phyloP scores from a whole-genome alignment of 2,797 vertebrate species.

The Choloepus didactylus region DNA sequence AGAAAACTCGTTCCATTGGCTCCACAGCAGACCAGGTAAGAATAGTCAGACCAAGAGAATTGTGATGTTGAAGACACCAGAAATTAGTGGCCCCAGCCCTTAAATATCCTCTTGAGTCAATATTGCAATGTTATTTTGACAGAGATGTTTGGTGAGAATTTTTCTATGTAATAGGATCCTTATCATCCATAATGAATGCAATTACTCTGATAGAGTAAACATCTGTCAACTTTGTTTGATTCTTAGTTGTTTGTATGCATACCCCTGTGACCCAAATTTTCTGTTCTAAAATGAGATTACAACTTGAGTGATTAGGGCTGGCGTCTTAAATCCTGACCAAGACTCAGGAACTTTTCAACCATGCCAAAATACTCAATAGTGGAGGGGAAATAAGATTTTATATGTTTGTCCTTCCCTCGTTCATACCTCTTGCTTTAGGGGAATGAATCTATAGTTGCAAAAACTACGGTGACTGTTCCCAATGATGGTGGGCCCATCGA shows the following conservation, averaged over 20 bases:
- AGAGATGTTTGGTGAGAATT: slow-evolving; percentile 42
- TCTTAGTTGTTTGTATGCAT: slow-evolving; percentile 50
- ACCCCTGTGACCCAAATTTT: slow-evolving; percentile 22
- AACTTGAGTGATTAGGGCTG: slow-evolving; percentile 28
- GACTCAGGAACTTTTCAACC: slow-evolving; percentile 40
- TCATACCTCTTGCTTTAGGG: slow-evolving; percentile 86
- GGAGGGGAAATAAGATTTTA: slow-evolving; percentile 28
- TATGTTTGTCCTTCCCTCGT: slow-evolving; percentile 14
- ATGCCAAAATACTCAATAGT: background rate
- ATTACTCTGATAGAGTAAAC: slow-evolving; percentile 56
- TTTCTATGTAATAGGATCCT: slow-evolving; percentile 48
- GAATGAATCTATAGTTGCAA: slow-evolving; percentile 96
- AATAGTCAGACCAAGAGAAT: slow-evolving; percentile 36
- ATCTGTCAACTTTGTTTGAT: slow-evolving; percentile 39
- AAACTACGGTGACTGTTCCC: slow-evolving; percentile 96
- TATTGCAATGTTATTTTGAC: background rate
- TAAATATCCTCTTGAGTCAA: slow-evolving; percentile 36
- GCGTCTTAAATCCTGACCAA: background rate
- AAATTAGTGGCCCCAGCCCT: background rate
- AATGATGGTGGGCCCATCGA: slow-evolving; percentile 95
- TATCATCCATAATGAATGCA: slow-evolving; percentile 37
- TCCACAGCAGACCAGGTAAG: slow-evolving; percentile 91
- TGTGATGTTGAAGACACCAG: slow-evolving; percentile 6
- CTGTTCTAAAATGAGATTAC: slow-evolving; percentile 38
- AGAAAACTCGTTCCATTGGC: slow-evolving; percentile 94